A percentile compares a stretch with the other conserved stretches of the same genome.
Conservation (phyloP, 2,888 invertebrate species). For the Campopleginae sp. region DNA sequence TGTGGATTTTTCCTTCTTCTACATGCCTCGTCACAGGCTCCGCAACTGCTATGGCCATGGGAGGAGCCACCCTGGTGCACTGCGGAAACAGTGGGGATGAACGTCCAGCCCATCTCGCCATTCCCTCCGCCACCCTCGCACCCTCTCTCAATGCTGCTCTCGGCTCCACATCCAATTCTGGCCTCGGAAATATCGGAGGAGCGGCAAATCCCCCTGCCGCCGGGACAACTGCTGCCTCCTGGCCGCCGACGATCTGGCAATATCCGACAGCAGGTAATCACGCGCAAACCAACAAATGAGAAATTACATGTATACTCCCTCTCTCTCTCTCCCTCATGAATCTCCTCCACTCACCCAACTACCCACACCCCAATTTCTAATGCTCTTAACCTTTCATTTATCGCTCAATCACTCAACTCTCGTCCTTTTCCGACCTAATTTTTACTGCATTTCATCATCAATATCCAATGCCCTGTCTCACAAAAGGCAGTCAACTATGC, state of each 20-base stretch:
- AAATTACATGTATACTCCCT: not conserved
- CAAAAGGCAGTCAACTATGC: not conserved
- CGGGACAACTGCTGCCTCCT: slow-evolving; percentile 84
- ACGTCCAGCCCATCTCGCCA: slow-evolving; percentile 85
- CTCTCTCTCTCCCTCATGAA: not conserved
- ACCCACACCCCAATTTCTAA: not conserved
- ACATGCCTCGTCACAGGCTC: slow-evolving; percentile 85
- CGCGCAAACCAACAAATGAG: slow-evolving; percentile 11
- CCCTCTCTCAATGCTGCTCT: slow-evolving; percentile 85
- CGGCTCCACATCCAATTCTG: slow-evolving; percentile 77
- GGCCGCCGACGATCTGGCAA: slow-evolving; percentile 92
- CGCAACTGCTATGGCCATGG: slow-evolving; percentile 89
- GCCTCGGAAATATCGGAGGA: slow-evolving; percentile 76
- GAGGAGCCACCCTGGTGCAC: slow-evolving; percentile 87
- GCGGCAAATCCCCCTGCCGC: slow-evolving; percentile 75
- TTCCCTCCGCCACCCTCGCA: slow-evolving; percentile 83
- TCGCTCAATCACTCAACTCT: not conserved
- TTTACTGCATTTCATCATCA: no score
- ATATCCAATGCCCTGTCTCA: not conserved
- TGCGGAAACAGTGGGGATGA: slow-evolving; percentile 88
- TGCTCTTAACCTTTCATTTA: not conserved
- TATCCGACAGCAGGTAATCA: slow-evolving; percentile 86
- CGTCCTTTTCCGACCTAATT: no score
- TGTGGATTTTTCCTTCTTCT: not conserved
- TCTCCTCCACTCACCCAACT: not conserved